phyloP scores from a whole-genome alignment of 2,888 invertebrate species.

The Cephus nigrinus region DNA sequence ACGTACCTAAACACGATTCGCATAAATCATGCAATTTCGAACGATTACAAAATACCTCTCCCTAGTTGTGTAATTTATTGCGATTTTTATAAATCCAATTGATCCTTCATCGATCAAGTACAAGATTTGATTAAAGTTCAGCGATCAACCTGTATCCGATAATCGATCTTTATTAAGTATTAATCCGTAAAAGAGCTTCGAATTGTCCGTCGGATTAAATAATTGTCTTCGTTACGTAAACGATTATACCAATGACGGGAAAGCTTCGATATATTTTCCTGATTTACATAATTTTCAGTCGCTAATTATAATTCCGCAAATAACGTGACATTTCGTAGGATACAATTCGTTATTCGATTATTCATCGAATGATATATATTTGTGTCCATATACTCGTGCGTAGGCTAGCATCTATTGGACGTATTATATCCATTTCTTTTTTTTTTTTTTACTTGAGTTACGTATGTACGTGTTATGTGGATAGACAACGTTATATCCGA shows the following conservation, averaged over 20 bases:
- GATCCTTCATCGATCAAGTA: neutral
- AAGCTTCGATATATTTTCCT: neutral
- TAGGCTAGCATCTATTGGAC: neutral
- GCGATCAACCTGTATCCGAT: neutral
- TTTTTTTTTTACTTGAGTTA: conserved; percentile 38
- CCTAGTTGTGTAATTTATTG: neutral
- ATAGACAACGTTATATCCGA: conserved; percentile 51
- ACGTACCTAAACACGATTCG: conserved; percentile 4
- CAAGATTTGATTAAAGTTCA: neutral
- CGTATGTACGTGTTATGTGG: conserved; percentile 51
- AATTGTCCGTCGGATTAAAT: neutral
- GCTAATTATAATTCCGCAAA: neutral
- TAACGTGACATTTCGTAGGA: neutral
- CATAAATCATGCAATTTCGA: neutral
- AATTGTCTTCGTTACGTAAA: neutral
- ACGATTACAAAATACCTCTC: neutral
- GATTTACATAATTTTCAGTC: neutral
- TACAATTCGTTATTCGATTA: neutral
- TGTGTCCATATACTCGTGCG: neutral
- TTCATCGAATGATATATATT: conserved; percentile 10
- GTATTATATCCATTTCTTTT: conserved; percentile 3
- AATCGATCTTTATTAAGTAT: neutral
- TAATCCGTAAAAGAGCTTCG: neutral
- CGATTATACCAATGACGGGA: neutral
- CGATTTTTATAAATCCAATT: neutral